Percentiles rank a stretch among this genome's conserved stretches.
Conservation (phyloP, 2,113 vertebrate genomes). For the Jaculus jaculus region DNA sequence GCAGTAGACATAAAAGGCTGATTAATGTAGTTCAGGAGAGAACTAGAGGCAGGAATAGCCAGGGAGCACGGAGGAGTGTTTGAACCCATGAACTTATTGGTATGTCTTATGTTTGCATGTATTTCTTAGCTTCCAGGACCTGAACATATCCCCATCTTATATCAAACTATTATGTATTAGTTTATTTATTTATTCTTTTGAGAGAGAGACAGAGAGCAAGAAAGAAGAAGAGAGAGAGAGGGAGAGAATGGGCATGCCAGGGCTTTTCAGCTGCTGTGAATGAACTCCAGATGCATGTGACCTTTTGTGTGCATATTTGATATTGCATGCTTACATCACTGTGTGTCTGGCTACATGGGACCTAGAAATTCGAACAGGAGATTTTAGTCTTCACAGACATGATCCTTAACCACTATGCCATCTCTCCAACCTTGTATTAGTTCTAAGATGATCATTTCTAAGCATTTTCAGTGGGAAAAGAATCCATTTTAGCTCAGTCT, state of each 20-base stretch:
- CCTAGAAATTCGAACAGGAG: too few relatives aligned
- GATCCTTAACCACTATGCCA: too few relatives aligned
- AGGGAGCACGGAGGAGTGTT: neutral
- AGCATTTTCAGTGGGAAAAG: neutral
- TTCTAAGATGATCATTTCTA: neutral
- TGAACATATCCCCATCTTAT: neutral
- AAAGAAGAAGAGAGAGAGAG: too few relatives aligned
- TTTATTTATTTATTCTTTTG: neutral
- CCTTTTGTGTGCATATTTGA: too few relatives aligned
- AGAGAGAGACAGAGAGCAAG: too few relatives aligned
- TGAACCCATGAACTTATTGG: neutral
- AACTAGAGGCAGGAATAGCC: neutral
- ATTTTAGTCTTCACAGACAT: too few relatives aligned
- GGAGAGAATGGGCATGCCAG: too few relatives aligned
- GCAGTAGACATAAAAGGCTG: neutral
- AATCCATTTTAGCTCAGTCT: neutral
- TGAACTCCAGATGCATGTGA: too few relatives aligned
- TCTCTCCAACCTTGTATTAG: too few relatives aligned
- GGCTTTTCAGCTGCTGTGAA: too few relatives aligned
- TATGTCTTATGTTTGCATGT: neutral
- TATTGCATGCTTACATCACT: too few relatives aligned
- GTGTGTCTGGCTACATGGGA: too few relatives aligned
- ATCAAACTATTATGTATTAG: neutral
- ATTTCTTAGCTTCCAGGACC: neutral
- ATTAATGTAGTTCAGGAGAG: neutral